phyloP scores from a whole-genome alignment of 1,140 invertebrate genomes.

The Drosophila repletoides region DNA sequence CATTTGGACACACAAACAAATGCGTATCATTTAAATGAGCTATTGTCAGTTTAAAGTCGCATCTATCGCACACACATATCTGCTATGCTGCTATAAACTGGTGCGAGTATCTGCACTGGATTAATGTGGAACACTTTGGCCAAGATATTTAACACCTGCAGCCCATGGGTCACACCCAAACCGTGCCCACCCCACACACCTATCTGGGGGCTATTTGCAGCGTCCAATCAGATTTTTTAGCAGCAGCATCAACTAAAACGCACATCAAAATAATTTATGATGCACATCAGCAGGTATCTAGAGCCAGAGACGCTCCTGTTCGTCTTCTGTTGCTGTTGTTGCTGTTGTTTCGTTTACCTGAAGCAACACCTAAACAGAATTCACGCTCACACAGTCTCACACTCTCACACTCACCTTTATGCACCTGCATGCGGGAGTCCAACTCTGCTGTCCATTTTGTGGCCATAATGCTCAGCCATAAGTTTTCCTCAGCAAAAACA shows the following conservation, averaged over 20 bases:
- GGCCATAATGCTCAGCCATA: conserved; percentile 74
- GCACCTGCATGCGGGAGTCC: conserved; percentile 35
- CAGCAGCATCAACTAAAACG: conserved; percentile 55
- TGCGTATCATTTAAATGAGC: conserved; percentile 68
- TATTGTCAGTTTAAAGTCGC: conserved; percentile 72
- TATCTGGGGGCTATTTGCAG: conserved; percentile 28
- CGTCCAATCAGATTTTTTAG: conserved; percentile 66
- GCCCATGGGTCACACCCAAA: conserved; percentile 13
- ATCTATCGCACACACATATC: conserved; percentile 44
- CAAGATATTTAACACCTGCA: conserved; percentile 77
- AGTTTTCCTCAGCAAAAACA: conserved; percentile 73
- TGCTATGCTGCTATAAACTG: no score
- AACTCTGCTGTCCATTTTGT: conserved; percentile 62
- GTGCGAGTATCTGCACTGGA: conserved; percentile 48
- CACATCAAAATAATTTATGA: conserved; percentile 79
- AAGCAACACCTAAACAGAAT: conserved; percentile 23
- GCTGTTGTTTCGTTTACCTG: conserved; percentile 20
- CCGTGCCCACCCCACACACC: no score
- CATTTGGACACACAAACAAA: conserved; percentile 45
- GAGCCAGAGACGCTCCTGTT: not conserved
- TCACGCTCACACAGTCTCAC: conserved; percentile 7
- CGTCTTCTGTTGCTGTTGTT: no score
- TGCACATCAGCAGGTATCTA: conserved; percentile 56
- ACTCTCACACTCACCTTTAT: conserved; percentile 20
- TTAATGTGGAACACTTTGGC: conserved; percentile 64